Evolutionary conservation across 2,113 vertebrate species (phyloP).

Genomic region (Pogonocichla stellata): DNA sequence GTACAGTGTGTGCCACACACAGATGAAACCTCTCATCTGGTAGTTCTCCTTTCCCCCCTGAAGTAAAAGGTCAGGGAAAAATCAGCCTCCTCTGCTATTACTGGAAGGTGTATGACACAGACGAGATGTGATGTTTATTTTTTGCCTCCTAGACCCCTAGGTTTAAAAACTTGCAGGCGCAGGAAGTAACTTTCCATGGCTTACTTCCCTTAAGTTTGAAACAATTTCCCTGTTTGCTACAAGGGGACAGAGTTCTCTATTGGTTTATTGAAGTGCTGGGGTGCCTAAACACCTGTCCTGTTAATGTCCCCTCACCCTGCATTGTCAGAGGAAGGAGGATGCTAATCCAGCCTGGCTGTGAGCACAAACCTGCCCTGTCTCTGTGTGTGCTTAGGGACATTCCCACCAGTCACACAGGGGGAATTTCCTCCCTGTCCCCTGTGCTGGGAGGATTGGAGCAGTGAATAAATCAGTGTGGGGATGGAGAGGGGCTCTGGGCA

Average conservation of each 20-base stretch:
- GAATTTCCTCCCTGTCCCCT: neutral
- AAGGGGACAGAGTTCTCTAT: neutral
- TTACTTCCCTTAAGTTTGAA: neutral
- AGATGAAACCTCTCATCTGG: neutral
- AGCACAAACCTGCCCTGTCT: neutral
- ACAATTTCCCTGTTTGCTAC: neutral
- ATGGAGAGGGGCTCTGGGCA: neutral
- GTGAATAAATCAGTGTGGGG: neutral
- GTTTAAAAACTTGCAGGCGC: neutral
- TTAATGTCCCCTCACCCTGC: neutral
- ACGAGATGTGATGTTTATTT: neutral
- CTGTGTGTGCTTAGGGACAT: neutral
- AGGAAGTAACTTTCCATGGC: neutral
- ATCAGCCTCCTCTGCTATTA: neutral
- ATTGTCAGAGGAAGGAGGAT: neutral
- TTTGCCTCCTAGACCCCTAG: neutral
- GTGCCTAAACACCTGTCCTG: neutral
- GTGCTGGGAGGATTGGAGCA: neutral
- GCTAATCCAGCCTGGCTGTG: fast-evolving
- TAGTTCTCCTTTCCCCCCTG: neutral
- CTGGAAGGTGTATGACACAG: neutral
- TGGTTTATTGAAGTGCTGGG: neutral
- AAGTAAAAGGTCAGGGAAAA: neutral
- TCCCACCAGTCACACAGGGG: neutral
- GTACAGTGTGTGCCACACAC: fast-evolving